phyloP scores from a whole-genome alignment of 1,140 invertebrate genomes.

The Andrena cerasifolii region DNA sequence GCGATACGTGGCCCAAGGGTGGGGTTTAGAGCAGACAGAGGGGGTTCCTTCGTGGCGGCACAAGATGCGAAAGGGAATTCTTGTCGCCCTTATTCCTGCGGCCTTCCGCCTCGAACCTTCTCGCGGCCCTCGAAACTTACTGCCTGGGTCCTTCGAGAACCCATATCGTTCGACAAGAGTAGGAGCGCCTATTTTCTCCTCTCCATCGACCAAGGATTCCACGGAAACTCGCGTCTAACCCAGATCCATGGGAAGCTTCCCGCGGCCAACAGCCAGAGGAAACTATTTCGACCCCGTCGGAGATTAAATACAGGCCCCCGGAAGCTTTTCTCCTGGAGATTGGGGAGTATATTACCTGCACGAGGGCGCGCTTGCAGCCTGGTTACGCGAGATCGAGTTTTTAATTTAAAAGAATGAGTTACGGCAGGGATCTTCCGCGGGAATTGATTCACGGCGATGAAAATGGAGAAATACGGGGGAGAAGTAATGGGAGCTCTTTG shows the following conservation, averaged over 20 bases:
- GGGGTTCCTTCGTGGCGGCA: background rate
- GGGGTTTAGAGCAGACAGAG: slow-evolving; percentile 1
- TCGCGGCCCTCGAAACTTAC: slow-evolving; percentile 6
- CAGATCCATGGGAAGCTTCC: no score
- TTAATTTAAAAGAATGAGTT: background rate
- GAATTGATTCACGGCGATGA: background rate
- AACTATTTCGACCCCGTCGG: background rate
- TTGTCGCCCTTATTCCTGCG: background rate
- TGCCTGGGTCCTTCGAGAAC: no score
- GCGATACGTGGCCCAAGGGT: background rate
- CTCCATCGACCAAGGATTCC: no score
- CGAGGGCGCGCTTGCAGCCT: background rate
- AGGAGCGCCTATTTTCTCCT: no score
- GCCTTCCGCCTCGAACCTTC: background rate
- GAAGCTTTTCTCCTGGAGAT: background rate
- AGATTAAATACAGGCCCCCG: no score
- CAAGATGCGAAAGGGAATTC: background rate
- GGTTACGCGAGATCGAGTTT: background rate
- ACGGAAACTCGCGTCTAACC: no score
- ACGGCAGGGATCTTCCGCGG: background rate
- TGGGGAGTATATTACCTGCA: background rate
- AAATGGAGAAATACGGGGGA: background rate
- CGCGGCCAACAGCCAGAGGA: no score
- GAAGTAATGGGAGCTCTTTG: background rate
- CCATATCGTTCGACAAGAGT: no score